These are phyloP conservation scores for Elegia similella DNA, from an alignment of 2,888 invertebrate species.

Conservation along the genomic window DNA sequence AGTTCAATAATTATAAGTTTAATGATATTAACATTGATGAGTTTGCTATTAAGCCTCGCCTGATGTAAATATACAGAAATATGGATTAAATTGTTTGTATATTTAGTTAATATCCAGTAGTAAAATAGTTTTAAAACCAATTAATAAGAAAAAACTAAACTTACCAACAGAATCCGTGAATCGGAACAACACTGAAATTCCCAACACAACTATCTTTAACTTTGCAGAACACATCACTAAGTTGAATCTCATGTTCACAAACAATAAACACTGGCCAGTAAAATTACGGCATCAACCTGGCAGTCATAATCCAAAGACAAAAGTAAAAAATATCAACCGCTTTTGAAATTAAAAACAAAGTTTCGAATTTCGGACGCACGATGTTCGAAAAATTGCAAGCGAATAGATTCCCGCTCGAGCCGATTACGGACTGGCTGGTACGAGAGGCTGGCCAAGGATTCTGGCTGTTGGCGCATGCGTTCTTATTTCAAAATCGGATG, in stretches of 20 bases:
- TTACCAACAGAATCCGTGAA: slow-evolving; percentile 73
- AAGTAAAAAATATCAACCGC: slow-evolving; percentile 24
- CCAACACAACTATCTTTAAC: slow-evolving; percentile 53
- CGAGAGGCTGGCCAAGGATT: slow-evolving; percentile 38
- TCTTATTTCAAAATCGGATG: slow-evolving; percentile 25
- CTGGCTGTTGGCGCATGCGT: slow-evolving; percentile 45
- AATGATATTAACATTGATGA: no score
- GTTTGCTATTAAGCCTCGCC: no score
- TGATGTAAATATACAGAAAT: no score
- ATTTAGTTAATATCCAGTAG: no score
- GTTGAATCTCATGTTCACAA: slow-evolving; percentile 41
- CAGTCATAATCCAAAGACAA: slow-evolving; percentile 22
- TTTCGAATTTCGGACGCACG: slow-evolving; percentile 36
- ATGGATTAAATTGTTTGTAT: no score
- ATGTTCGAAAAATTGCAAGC: slow-evolving; percentile 26
- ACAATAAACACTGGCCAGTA: slow-evolving; percentile 22
- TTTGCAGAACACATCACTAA: slow-evolving; percentile 58
- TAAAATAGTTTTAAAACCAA: background rate
- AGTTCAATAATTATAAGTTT: no score
- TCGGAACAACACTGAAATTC: slow-evolving; percentile 71
- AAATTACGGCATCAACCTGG: background rate
- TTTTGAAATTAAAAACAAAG: slow-evolving; percentile 32
- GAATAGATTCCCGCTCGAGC: slow-evolving; percentile 32
- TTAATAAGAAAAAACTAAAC: slow-evolving; percentile 31
- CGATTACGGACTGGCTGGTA: slow-evolving; percentile 41